Percentiles rank a stretch among this genome's conserved stretches.
These are phyloP conservation scores for Tangara arthus DNA, from an alignment of 2,797 vertebrate species.

Conservation along the genomic window DNA sequence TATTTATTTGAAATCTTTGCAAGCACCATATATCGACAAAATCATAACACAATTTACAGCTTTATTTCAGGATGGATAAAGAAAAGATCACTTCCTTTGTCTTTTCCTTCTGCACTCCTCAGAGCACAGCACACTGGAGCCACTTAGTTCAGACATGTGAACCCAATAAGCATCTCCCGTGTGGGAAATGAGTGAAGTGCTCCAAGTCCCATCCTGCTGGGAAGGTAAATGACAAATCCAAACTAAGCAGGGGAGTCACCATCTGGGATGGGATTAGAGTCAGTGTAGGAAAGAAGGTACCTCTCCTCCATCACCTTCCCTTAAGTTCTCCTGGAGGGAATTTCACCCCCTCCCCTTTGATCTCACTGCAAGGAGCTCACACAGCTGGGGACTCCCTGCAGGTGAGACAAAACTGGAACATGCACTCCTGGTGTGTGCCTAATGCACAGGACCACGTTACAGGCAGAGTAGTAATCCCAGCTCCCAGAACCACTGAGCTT, in stretches of 20 bases:
- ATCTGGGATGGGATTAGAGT: background rate
- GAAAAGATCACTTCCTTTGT: background rate
- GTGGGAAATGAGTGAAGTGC: background rate
- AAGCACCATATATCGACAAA: slow-evolving; percentile 27
- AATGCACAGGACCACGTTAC: background rate
- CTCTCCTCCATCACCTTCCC: background rate
- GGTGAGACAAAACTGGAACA: background rate
- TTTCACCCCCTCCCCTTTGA: background rate
- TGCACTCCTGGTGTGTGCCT: background rate
- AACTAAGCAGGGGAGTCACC: background rate
- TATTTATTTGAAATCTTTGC: slow-evolving; percentile 63
- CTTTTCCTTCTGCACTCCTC: background rate
- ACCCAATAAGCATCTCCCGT: background rate
- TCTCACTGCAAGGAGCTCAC: rapidly evolving
- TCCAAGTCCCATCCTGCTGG: background rate
- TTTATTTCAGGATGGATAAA: background rate
- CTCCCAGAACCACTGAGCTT: background rate
- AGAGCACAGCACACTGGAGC: background rate
- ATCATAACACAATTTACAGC: slow-evolving; percentile 41
- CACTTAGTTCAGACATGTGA: background rate
- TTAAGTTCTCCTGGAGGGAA: background rate
- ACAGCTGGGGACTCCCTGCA: background rate
- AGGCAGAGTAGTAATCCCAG: background rate
- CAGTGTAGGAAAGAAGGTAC: background rate
- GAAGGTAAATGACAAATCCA: background rate